Evolutionary conservation across 2,888 invertebrate species (phyloP), one percentile per base, ranked within the genome.

Genomic region (Cryptocephalus moraei): DNA sequence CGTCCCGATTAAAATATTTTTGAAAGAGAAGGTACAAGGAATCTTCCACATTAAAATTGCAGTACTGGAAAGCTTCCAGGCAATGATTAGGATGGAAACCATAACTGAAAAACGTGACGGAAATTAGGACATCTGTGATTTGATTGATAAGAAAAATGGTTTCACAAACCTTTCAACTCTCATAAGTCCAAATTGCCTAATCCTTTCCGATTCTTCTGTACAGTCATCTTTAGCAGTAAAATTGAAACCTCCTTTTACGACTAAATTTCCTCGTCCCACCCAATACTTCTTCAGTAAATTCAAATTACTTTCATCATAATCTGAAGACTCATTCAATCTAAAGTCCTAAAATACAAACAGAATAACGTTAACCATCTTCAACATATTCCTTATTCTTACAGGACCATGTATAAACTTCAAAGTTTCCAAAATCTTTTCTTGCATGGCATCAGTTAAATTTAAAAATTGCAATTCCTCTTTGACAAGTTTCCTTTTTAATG

Each of bases 381-480:
- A 32, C 4, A 39, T 40, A 46, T 44, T 12, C 39, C 73, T 42
- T 38, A 31, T 40, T 75, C 75, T 77, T 80, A 73, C 83, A 49
- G 81, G 74, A n/a, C 89, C 88, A 70, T 86, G 83, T 53, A 89
- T 81, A 55, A 77, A 78, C 52, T 80, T 79, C 44, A 89, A 67
- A 2, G 87, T 86, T 52, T 87, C 84, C 70, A 86, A 76, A 36
- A 88, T 77, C 58, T 81, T 73, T 62, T 82, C 81, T 62, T 87
- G 85, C 2, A 84, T 80, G 57, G 82, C 80, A 32, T 83, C 76
- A 43, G 75, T 78, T 14, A 89, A 69, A 8, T 80, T 75, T 41
- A 89, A 69, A 8, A 82, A 82, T 61, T 87, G 86, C 70, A 89
- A 73, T 70, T 88, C 86, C 51, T 86, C 83, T 67, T 84, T 86